Base-by-base conservation (phyloP, 2,113 vertebrate genomes). In the Penelope pileata region DNA sequence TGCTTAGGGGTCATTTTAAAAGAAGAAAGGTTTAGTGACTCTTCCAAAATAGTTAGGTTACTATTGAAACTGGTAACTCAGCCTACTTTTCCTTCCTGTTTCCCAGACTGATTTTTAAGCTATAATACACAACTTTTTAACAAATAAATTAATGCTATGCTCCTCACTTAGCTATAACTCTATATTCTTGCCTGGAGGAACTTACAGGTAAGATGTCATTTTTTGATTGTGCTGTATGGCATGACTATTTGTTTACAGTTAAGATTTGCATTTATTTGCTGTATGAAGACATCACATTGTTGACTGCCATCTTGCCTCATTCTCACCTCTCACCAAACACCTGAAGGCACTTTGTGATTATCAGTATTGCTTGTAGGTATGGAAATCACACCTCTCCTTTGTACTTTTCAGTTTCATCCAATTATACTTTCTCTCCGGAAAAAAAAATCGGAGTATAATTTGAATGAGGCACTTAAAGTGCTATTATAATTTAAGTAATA, bases 1-100 rank as follows among this genome's bases (percentile, higher is more conserved):
- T 88, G 43, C 42, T 88, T 43, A 88, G 85, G 67, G 43, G 50
- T 77, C 90, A 92, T 83, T 67, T 88, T 83, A 91, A 47, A 93
- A 54, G 60, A 56, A 69, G 76, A 79, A 74, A 64, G 48, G 91
- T 91, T 78, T 86, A 92, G 50, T 90, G 62, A 73, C 48, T 59
- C 89, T 86, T 16, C 21, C 12, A 94, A 96, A 85, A 91, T 60
- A 12, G 1, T 73, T 26, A 72, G 48, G 79, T 40, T 73, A 77
- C 64, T 91, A 82, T 93, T 83, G 88, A 59, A 91, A 83, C 45
- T n/a, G 78, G 75, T 68, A 80, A 83, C 69, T 54, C 5, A 70
- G 72, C 3, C 72, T 53, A 73, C 43, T 77, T 78, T 77, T 93
- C 88, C 96, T 79, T 9, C 0, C 54, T n/a, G 34, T 88, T 83